Evolutionary conservation across 1,140 invertebrate genomes (phyloP), one percentile per base, ranked within the genome.

Genomic region (Colletes latitarsis): DNA sequence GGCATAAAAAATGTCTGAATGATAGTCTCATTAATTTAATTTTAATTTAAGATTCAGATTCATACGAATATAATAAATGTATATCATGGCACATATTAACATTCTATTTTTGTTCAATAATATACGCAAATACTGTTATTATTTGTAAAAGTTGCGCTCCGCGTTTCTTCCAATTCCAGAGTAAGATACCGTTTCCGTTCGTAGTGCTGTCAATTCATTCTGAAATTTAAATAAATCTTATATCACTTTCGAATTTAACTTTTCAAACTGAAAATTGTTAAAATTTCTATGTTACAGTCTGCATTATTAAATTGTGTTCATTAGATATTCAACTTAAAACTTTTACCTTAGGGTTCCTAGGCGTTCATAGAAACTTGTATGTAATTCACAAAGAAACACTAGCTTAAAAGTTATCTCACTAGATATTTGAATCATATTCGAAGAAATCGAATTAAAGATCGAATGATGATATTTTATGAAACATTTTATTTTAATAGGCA

Each of bases 131-230:
- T 15, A 6, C 5, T 43, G 46, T 12, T 49, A 12, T 9, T 12
- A 49, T 1, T 49, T 3, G 8, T 72, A 46, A 66, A 66, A 19
- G 19, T 0, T 6, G 9, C 14, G 57, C 0, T 67, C 60, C 8
- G 6, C 39, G n/a, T 58, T 58, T 68, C 53, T 77, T 77, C 58
- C 41, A 30, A 68, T 58, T 15, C n/a, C 64, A 49, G 19, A 49
- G 53, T 77, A 77, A 68, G 41, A 68, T 68, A 58, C 4, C 21
- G 21, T 10, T n/a, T 6, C 19, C 9, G 14, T 77, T 58, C 39
- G 74, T 55, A 77, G 74, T 39, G 53, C n/a, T 6, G 74, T 60
- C 58, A 69, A 60, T 60, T 77, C 74, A 12, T 60, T 77, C 74
- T 77, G 74, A 77, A 77, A 77, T 39, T 49, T 30, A 77, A 77